phyloP scores from a whole-genome alignment of 1,140 invertebrate genomes.

The Orchesella cincta region DNA sequence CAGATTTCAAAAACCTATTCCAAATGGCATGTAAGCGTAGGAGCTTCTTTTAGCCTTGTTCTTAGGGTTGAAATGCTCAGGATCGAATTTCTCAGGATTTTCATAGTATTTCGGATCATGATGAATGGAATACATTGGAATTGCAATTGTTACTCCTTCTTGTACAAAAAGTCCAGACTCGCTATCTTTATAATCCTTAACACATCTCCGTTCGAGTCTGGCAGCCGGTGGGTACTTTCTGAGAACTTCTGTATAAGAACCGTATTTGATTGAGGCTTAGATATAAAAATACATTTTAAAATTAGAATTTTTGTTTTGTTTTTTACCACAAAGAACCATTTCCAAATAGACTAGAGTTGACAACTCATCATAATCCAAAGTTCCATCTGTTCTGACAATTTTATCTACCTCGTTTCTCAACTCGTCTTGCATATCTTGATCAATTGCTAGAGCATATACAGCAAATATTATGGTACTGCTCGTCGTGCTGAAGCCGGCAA shows the following conservation, averaged over 20 bases:
- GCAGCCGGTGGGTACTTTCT: constrained; percentile 32
- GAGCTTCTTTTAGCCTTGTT: constrained; percentile 55
- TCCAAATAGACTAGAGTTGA: constrained; percentile 60
- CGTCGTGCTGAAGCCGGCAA: constrained; percentile 77
- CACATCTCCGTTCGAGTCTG: not conserved
- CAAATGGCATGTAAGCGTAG: constrained; percentile 67
- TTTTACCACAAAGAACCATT: constrained; percentile 55
- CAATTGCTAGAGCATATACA: constrained; percentile 67
- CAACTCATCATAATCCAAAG: constrained; percentile 20
- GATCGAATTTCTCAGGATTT: constrained; percentile 70
- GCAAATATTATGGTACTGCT: constrained; percentile 68
- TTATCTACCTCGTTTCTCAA: not conserved
- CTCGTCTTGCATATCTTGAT: constrained; percentile 58
- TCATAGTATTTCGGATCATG: constrained; percentile 68
- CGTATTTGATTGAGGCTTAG: not conserved
- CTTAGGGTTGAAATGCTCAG: constrained; percentile 69
- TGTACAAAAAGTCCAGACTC: constrained; percentile 53
- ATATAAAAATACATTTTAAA: no score
- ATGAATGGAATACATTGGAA: constrained; percentile 64
- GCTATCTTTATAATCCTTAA: not conserved
- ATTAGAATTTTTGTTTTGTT: not conserved
- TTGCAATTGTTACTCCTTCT: constrained; percentile 60
- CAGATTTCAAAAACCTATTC: constrained; percentile 58
- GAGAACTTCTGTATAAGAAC: constrained; percentile 32
- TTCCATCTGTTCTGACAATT: constrained; percentile 6